Conservation (phyloP, 2,888 invertebrate genomes). For the Atethmia centrago region DNA sequence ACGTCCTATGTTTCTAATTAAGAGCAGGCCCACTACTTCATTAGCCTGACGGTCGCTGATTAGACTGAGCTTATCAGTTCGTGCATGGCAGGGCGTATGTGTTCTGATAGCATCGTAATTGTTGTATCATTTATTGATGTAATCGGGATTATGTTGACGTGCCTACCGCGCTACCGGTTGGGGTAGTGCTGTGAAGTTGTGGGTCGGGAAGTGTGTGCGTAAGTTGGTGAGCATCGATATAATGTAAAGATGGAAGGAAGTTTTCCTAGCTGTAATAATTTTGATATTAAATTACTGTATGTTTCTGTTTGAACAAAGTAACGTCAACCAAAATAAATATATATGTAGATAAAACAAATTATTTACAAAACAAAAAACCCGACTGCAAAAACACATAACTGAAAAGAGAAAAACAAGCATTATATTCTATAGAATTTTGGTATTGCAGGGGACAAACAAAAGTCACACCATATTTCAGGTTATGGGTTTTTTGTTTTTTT, state of each 20-base stretch:
- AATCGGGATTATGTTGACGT: constrained; percentile 53
- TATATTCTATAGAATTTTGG: no score
- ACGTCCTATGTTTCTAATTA: constrained; percentile 59
- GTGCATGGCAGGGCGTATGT: constrained; percentile 51
- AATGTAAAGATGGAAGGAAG: background rate
- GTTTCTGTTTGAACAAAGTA: background rate
- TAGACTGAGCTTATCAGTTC: constrained; percentile 54
- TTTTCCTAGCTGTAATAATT: background rate
- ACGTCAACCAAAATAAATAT: background rate
- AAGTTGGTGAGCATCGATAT: background rate
- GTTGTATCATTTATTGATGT: constrained; percentile 66
- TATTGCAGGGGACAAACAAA: no score
- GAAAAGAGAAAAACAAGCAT: no score
- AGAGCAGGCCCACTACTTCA: constrained; percentile 58
- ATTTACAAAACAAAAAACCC: no score
- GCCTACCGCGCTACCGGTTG: constrained; percentile 41
- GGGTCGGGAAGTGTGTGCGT: background rate
- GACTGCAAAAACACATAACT: no score
- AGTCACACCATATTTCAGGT: no score
- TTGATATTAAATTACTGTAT: background rate
- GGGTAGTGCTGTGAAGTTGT: background rate
- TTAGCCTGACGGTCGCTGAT: constrained; percentile 60
- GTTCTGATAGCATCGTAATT: constrained; percentile 63
- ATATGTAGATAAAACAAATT: no score
- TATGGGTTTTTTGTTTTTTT: no score